phyloP scores from a whole-genome alignment of 2,113 vertebrate genomes.

The Planiliza haematocheilus region DNA sequence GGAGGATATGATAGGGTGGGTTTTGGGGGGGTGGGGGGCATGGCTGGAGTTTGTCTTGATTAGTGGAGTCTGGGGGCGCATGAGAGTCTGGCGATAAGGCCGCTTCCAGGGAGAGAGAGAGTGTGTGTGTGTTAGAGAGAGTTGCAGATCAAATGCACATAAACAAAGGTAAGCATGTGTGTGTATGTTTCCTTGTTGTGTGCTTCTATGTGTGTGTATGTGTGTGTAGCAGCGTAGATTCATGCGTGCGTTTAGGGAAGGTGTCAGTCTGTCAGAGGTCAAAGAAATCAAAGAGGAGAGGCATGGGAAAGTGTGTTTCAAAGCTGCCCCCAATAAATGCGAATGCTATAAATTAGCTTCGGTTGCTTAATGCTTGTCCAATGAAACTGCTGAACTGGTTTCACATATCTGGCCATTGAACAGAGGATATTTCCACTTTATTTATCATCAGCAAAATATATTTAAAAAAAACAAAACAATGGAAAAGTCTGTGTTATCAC shows the following conservation, averaged over 20 bases:
- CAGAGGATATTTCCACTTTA: constrained; percentile 11
- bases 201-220: background rate
- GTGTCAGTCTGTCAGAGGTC: constrained; percentile 64
- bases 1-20: constrained; percentile 72
- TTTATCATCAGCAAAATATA: constrained; percentile 27
- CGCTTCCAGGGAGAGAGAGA: constrained; percentile 36
- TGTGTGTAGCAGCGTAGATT: background rate
- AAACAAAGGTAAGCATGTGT: constrained; percentile 52
- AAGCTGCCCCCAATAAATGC: constrained; percentile 51
- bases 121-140: constrained; percentile 31
- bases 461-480: constrained; percentile 15
- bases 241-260: constrained; percentile 54
- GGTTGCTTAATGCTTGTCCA: constrained; percentile 30
- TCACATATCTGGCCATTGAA: constrained; percentile 44
- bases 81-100: constrained; percentile 81
- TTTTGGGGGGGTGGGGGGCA: constrained; percentile 58
- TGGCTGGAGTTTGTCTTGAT: constrained; percentile 89
- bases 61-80: constrained; percentile 86
- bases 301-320: constrained; percentile 65
- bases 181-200: background rate
- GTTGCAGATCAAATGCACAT: constrained; percentile 42
- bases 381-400: constrained; percentile 41
- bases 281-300: constrained; percentile 58
- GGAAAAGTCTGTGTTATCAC: constrained; percentile 17
- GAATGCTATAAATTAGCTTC: constrained; percentile 59